phyloP scores from a whole-genome alignment of 2,113 vertebrate species.

The Erythrocercus mccallii region DNA sequence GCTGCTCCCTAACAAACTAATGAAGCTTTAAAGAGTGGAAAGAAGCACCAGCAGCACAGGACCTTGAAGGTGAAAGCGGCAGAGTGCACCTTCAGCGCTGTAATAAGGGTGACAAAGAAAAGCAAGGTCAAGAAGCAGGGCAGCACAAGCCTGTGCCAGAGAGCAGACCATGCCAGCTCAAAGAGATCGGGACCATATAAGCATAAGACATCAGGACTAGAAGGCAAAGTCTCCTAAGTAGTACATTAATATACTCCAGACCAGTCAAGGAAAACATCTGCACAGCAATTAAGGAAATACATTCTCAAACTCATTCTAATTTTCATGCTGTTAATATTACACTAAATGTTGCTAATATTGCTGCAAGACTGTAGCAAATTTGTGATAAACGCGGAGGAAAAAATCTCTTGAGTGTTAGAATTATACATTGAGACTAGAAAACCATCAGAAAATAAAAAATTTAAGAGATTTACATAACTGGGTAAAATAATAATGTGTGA shows the following conservation, averaged over 20 bases:
- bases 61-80: not conserved
- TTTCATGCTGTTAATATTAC: not conserved
- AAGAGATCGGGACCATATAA: not conserved
- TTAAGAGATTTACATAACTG: not conserved
- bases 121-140: constrained; percentile 9
- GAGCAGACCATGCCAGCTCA: not conserved
- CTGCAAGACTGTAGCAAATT: not conserved
- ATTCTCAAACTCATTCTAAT: not conserved
- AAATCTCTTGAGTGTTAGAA: not conserved
- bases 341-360: not conserved
- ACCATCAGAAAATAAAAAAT: not conserved
- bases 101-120: not conserved
- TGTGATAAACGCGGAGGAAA: not conserved
- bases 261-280: not conserved
- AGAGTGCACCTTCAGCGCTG: not conserved
- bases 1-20: not conserved
- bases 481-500: not conserved
- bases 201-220: not conserved
- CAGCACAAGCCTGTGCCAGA: not conserved
- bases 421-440: not conserved
- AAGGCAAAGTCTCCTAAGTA: not conserved
- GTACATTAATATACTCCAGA: not conserved
- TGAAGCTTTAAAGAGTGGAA: not conserved
- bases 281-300: not conserved
- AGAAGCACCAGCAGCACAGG: not conserved